Conservation (phyloP, 92 coral and sea anemone genomes). For the Zoanthus gigantus region DNA sequence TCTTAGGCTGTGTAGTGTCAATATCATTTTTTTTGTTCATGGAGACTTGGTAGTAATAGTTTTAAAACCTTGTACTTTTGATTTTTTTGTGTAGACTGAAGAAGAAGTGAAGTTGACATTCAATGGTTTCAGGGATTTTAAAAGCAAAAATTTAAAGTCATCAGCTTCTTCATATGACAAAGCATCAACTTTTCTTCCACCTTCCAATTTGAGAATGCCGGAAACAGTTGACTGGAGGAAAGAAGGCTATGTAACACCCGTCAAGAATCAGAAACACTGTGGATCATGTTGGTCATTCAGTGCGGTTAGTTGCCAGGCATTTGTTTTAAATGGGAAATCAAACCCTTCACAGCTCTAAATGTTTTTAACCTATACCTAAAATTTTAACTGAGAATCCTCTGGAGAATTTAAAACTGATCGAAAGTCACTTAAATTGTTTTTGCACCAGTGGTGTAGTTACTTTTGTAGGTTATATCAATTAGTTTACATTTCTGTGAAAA, state of each 20-base stretch:
- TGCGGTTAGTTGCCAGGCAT: slow-evolving; percentile 67
- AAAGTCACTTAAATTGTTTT: too few relatives aligned
- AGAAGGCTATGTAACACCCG: slow-evolving; percentile 94
- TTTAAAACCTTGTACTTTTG: background rate
- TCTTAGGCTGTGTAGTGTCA: too few relatives aligned
- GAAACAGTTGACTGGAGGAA: slow-evolving; percentile 85
- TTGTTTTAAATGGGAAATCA: too few relatives aligned
- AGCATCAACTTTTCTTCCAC: slow-evolving; percentile 79
- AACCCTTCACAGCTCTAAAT: background rate
- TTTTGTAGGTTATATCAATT: too few relatives aligned
- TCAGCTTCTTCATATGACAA: slow-evolving; percentile 19
- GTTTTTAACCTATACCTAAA: too few relatives aligned
- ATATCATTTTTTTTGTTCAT: too few relatives aligned
- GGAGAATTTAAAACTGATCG: too few relatives aligned
- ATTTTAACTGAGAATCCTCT: too few relatives aligned
- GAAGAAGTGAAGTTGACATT: slow-evolving; percentile 70
- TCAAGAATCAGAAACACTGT: slow-evolving; percentile 90
- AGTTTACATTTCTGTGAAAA: too few relatives aligned
- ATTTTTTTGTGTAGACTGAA: slow-evolving; percentile 60
- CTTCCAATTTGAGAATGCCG: slow-evolving; percentile 72
- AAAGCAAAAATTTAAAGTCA: slow-evolving; percentile 41
- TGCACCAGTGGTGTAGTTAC: too few relatives aligned
- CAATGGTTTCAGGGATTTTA: slow-evolving; percentile 69
- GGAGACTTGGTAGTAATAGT: too few relatives aligned
- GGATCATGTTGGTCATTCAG: slow-evolving; percentile 98